These are phyloP conservation scores for Ficedula albicollis DNA, from an alignment of 2,797 vertebrate genomes.

Conservation along the genomic window DNA sequence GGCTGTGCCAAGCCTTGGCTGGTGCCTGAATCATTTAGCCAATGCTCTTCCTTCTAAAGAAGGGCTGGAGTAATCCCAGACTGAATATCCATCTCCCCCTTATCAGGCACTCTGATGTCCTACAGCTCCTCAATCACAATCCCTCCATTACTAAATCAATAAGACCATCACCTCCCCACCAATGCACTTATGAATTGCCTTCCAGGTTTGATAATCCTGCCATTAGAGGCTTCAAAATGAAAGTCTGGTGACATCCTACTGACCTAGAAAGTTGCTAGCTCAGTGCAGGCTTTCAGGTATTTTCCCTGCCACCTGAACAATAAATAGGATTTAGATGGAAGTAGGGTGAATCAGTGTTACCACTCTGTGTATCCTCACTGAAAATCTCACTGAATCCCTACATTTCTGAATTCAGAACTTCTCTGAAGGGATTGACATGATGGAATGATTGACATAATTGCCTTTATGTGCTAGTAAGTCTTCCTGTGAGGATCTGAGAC, in stretches of 20 bases:
- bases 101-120: background rate
- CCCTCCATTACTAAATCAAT: slow-evolving; percentile 28
- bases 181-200: slow-evolving; percentile 13
- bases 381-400: background rate
- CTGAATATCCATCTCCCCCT: background rate
- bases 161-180: background rate
- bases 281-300: background rate
- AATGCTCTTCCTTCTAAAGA: background rate
- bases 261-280: background rate
- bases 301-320: background rate
- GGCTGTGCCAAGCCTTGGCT: background rate
- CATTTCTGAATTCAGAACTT: background rate
- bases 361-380: background rate
- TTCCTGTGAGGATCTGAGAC: background rate
- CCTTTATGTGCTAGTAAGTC: background rate
- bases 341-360: background rate
- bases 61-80: background rate
- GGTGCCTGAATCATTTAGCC: background rate
- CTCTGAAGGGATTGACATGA: background rate
- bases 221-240: slow-evolving; percentile 14
- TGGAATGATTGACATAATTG: background rate
- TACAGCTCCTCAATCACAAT: slow-evolving; percentile 31
- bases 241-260: slow-evolving; percentile 6
- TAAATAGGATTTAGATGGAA: background rate
- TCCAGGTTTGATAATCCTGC: slow-evolving; percentile 31